Percentiles rank a stretch among this genome's conserved stretches.
Conservation (phyloP, 2,888 invertebrate species). For the Thereva nobilitata region DNA sequence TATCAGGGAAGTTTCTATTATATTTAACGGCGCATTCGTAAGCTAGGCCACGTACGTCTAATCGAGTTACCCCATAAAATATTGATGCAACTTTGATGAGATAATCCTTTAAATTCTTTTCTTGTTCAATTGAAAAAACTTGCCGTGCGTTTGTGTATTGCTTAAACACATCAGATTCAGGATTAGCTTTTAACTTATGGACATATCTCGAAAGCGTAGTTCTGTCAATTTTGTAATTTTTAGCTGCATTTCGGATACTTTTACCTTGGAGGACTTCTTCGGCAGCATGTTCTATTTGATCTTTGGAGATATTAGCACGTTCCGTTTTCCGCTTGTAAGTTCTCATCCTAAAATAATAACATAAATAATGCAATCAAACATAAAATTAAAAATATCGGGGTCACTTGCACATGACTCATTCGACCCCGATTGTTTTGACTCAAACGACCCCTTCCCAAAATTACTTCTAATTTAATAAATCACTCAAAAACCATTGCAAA, state of each 20-base stretch:
- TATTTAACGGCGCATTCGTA: too few species aligned
- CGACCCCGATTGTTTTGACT: conserved; percentile 9
- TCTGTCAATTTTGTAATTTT: neutral
- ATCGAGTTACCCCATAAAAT: neutral
- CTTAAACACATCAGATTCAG: neutral
- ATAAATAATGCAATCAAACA: neutral
- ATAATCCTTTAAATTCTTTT: conserved; percentile 4
- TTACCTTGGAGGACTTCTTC: neutral
- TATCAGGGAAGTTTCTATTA: neutral
- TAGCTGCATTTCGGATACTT: neutral
- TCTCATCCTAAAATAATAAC: conserved; percentile 7
- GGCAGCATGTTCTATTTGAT: neutral
- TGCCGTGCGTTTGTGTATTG: neutral
- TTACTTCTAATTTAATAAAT: neutral
- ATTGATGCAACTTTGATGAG: conserved; percentile 6
- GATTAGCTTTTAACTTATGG: neutral
- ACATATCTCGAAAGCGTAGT: conserved; percentile 8
- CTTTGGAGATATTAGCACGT: conserved; percentile 4
- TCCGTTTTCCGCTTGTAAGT: conserved; percentile 13
- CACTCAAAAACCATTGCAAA: conserved; percentile 1
- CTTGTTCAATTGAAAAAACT: conserved; percentile 10
- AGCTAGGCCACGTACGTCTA: too few species aligned
- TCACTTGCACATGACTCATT: conserved; percentile 10
- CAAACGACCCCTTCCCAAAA: conserved; percentile 4
- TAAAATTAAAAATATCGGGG: neutral